Evolutionary conservation across 1,140 invertebrate genomes (phyloP), one percentile per base, ranked within the genome.

Genomic region (Lysiphlebus fabarum): DNA sequence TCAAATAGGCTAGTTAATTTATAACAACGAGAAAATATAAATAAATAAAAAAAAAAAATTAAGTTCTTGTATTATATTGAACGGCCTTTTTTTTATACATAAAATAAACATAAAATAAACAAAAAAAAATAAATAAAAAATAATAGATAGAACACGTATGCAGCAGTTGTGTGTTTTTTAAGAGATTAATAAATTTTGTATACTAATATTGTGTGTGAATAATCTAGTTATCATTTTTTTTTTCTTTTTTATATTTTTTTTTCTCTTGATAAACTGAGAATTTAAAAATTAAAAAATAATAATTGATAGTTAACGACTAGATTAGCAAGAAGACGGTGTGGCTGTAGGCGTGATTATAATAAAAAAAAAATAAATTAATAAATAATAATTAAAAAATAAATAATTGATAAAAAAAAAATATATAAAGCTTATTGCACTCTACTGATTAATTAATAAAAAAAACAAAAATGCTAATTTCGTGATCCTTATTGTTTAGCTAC

Each of bases 401-500:
- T 2, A 43, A 53, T n/a, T 42, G 44, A 34, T 40, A 34, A 10
- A 58, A 48, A 47, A 14, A 47, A 8, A 47, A 47, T 17, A 47
- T 47, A 26, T 26, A 26, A 26, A 26, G 4, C 17, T 11, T 7
- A 40, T 40, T 40, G 7, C 10, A 8, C 38, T 40, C 38, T 7
- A 40, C 1, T 40, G 10, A 8, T 40, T 40, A 7, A 7, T 11
- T 40, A 40, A 40, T 5, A 40, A 40, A 40, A 40, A 40, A 40
- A 40, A 33, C 2, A 26, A 6, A 49, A 49, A 49, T 48, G 26
- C 47, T 26, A 37, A 56, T 37, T 54, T 6, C 38, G n/a, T 45
- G 5, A 10, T 56, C 44, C 47, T 38, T 51, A 53, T 56, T 37
- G 9, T 38, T 56, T 41, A 59, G 53, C 45, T 59, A 54, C 51